Evolutionary conservation across 23 tunicate genomes (phyloP).

Genomic region (Styela clava): DNA sequence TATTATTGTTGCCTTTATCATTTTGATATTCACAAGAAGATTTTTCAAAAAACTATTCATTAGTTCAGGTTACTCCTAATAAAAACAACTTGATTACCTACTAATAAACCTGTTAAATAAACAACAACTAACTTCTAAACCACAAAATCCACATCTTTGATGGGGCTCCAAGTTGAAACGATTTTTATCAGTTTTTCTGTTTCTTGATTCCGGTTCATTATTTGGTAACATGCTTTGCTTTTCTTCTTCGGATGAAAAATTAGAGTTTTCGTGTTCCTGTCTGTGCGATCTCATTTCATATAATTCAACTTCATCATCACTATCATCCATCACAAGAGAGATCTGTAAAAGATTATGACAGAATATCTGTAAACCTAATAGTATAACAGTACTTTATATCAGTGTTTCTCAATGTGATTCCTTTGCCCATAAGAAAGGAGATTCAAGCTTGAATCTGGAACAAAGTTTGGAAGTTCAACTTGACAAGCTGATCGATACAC

Average conservation of each 20-base stretch:
- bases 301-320: conserved; percentile 46
- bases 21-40: too few species aligned
- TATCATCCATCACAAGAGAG: conserved; percentile 43
- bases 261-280: background rate
- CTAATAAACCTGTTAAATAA: too few species aligned
- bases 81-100: too few species aligned
- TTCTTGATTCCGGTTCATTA: conserved; percentile 27
- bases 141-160: conserved; percentile 91
- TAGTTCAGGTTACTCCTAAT: too few species aligned
- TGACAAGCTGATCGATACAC: too few species aligned
- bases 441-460: too few species aligned
- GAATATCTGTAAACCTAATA: background rate
- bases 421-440: too few species aligned
- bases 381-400: too few species aligned
- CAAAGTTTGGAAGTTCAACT: too few species aligned
- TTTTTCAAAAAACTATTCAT: too few species aligned
- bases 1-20: too few species aligned
- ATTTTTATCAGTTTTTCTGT: conserved; percentile 27
- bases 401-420: too few species aligned
- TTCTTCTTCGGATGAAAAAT: conserved; percentile 5
- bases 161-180: conserved; percentile 76
- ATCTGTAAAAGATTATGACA: conserved; percentile 31
- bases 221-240: conserved; percentile 7
- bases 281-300: conserved; percentile 34
- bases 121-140: conserved; percentile 64